Percentiles rank a stretch among this genome's conserved stretches.
These are phyloP conservation scores for Carterocephalus palaemon DNA, from an alignment of 2,888 invertebrate genomes.

Conservation along the genomic window DNA sequence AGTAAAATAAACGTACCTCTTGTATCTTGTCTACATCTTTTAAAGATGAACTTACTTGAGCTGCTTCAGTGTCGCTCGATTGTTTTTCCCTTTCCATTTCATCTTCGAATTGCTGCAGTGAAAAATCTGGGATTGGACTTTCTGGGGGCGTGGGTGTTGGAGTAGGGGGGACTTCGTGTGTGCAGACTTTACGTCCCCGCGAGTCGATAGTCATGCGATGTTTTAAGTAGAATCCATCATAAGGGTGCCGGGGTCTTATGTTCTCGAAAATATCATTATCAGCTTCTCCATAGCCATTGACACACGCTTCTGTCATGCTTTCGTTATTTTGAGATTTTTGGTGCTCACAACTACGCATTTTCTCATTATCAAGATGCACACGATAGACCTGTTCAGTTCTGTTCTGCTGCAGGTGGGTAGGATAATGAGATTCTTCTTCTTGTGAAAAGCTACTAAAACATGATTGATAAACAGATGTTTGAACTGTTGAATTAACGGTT, in stretches of 20 bases:
- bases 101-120: constrained; percentile 32
- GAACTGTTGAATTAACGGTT: too few species aligned
- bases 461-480: too few species aligned
- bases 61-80: constrained; percentile 42
- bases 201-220: constrained; percentile 63
- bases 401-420: constrained; percentile 5
- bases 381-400: constrained; percentile 40
- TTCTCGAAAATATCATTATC: constrained; percentile 57
- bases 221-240: constrained; percentile 70
- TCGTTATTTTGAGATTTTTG: constrained; percentile 29
- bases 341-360: constrained; percentile 34
- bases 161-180: constrained; percentile 65
- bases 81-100: constrained; percentile 27
- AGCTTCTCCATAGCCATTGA: constrained; percentile 51
- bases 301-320: constrained; percentile 34
- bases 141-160: constrained; percentile 47
- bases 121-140: constrained; percentile 44
- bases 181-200: constrained; percentile 63
- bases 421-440: constrained; percentile 17
- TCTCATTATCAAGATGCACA: constrained; percentile 46
- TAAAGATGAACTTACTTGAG: constrained; percentile 54
- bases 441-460: constrained; percentile 10
- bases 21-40: constrained; percentile 13
- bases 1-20: constrained; percentile 26
- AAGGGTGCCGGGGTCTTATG: constrained; percentile 67